A percentile compares a stretch with the other conserved stretches of the same genome.
These are phyloP conservation scores for Darevskia mixta DNA, from an alignment of 2,797 vertebrate genomes.

Conservation along the genomic window DNA sequence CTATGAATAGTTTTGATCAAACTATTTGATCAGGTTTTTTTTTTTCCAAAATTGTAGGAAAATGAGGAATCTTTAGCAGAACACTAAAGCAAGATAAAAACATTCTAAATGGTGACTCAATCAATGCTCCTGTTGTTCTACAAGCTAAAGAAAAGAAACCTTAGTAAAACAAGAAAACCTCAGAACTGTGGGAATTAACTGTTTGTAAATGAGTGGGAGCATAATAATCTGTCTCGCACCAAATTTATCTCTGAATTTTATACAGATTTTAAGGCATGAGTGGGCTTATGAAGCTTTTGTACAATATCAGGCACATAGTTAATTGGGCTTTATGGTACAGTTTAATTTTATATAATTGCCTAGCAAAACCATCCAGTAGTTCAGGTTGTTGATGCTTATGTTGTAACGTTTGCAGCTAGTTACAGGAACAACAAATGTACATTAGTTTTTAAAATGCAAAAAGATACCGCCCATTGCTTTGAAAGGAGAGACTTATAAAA, in stretches of 20 bases:
- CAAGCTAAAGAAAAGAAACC: not conserved
- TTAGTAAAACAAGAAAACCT: not conserved
- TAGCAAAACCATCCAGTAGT: constrained; percentile 27
- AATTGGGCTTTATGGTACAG: not conserved
- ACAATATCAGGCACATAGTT: not conserved
- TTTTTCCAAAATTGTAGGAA: not conserved
- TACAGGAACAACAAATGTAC: constrained; percentile 36
- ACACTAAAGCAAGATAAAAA: constrained; percentile 4
- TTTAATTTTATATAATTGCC: not conserved
- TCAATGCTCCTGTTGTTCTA: constrained; percentile 10
- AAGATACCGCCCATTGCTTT: not conserved
- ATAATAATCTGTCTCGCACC: not conserved
- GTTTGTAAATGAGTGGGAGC: not conserved
- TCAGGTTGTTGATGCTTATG: constrained; percentile 16
- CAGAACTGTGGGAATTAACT: constrained; percentile 1
- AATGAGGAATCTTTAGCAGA: constrained; percentile 11
- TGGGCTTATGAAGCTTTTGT: not conserved
- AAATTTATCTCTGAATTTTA: not conserved
- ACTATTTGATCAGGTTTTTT: not conserved
- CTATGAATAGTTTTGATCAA: not conserved
- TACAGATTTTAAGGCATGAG: not conserved
- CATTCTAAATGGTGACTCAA: constrained; percentile 2
- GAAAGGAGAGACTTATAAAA: constrained; percentile 36
- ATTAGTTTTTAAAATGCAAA: not conserved
- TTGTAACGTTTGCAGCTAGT: not conserved